Conservation (phyloP, 2,113 vertebrate genomes). For the Oncorhynchus nerka region DNA sequence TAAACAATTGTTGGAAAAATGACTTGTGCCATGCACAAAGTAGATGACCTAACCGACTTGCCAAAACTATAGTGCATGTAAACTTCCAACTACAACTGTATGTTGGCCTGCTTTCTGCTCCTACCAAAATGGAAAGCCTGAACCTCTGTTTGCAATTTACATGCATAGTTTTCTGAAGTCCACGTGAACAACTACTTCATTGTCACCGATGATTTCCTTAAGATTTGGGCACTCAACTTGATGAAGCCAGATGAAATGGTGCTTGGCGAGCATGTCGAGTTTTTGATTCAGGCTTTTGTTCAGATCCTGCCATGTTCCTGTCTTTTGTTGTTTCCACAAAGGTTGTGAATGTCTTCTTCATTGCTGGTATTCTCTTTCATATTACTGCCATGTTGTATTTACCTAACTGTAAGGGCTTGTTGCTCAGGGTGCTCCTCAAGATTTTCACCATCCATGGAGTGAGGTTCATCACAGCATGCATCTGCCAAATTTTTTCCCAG, state of each 20-base stretch:
- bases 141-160: conserved; percentile 20
- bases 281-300: not conserved
- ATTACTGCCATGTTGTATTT: not conserved
- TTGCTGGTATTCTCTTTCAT: not conserved
- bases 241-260: not conserved
- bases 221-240: conserved; percentile 28
- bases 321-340: not conserved
- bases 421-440: too few relatives aligned
- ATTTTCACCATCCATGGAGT: too few relatives aligned
- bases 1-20: too few relatives aligned
- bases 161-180: conserved; percentile 21
- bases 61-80: too few relatives aligned
- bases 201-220: not conserved
- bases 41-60: too few relatives aligned
- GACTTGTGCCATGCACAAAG: too few relatives aligned
- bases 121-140: conserved; percentile 13
- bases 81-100: too few relatives aligned
- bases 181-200: not conserved
- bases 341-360: not conserved
- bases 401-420: too few relatives aligned
- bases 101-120: conserved; percentile 18
- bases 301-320: not conserved
- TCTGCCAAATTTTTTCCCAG: not conserved
- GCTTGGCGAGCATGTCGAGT: not conserved
- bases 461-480: too few relatives aligned